Evolutionary conservation across 1,140 invertebrate species (phyloP).

Genomic region (Muscidifurax raptorellus): DNA sequence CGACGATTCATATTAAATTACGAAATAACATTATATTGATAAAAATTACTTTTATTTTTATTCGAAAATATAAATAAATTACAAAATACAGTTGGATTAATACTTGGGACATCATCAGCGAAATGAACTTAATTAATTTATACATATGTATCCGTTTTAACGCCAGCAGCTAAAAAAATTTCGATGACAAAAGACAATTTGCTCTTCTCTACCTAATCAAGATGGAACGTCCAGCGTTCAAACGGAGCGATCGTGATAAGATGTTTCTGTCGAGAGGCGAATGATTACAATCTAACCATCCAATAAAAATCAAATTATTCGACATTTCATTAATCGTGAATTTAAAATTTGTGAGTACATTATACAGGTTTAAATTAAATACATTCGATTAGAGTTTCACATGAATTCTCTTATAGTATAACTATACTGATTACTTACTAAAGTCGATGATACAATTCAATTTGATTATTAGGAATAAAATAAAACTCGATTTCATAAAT

Average conservation of each 20-base stretch:
- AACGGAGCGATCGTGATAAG: constrained; percentile 29
- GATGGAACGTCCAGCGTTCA: constrained; percentile 49
- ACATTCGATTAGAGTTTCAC: neutral
- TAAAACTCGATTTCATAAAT: neutral
- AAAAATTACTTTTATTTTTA: constrained; percentile 73
- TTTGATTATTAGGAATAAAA: neutral
- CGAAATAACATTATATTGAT: constrained; percentile 57
- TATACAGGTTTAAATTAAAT: neutral
- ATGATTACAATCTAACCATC: neutral
- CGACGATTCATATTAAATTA: no score
- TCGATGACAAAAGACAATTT: constrained; percentile 52
- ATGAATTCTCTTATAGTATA: neutral
- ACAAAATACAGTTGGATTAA: constrained; percentile 71
- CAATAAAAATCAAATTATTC: constrained; percentile 31
- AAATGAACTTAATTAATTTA: constrained; percentile 60
- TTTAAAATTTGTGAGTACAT: neutral
- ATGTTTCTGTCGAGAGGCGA: neutral
- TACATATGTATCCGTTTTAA: constrained; percentile 46
- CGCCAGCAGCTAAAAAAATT: constrained; percentile 52
- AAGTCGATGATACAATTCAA: neutral
- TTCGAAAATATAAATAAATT: constrained; percentile 75
- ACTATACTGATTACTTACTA: neutral
- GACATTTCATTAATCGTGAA: neutral
- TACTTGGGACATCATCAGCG: constrained; percentile 62
- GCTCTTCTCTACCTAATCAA: neutral